Percentiles rank a stretch among this genome's conserved stretches.
Conservation (phyloP, 2,888 invertebrate species). For the Eristalinus aeneus region DNA sequence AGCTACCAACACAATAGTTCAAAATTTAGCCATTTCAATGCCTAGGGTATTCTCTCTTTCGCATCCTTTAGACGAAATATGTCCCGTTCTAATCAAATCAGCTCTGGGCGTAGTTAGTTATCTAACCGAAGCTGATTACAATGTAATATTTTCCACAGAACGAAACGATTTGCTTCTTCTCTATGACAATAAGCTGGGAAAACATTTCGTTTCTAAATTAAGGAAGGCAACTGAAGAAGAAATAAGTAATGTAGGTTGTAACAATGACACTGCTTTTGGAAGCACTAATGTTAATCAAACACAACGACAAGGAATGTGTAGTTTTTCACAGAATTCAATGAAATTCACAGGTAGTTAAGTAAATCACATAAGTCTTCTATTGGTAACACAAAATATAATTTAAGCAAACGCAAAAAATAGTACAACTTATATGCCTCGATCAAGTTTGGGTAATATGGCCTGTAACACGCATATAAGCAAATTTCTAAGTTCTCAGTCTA, state of each 20-base stretch:
- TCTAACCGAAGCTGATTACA: constrained; percentile 84
- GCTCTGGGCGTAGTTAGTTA: constrained; percentile 83
- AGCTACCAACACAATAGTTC: constrained; percentile 78
- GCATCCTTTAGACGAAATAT: constrained; percentile 95
- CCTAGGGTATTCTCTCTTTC: constrained; percentile 92
- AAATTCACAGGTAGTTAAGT: constrained; percentile 74
- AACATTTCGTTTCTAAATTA: constrained; percentile 91
- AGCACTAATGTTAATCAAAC: constrained; percentile 73
- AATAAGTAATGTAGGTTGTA: constrained; percentile 83
- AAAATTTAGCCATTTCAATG: constrained; percentile 81
- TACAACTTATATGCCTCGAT: constrained; percentile 74
- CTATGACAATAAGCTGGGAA: constrained; percentile 88
- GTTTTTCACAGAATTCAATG: constrained; percentile 75
- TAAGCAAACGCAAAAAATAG: constrained; percentile 74
- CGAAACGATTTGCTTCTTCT: constrained; percentile 91
- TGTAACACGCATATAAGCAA: constrained; percentile 75
- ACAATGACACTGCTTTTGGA: constrained; percentile 78
- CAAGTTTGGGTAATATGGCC: constrained; percentile 72
- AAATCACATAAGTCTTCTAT: not conserved
- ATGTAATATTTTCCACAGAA: constrained; percentile 88
- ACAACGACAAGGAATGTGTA: constrained; percentile 71
- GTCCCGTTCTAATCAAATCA: constrained; percentile 89
- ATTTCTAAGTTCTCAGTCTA: constrained; percentile 75
- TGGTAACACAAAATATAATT: not conserved
- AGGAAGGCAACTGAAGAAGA: constrained; percentile 89